Percentiles rank a stretch among this genome's conserved stretches.
phyloP scores from a whole-genome alignment of 1,140 invertebrate genomes.

The Apis cerana region DNA sequence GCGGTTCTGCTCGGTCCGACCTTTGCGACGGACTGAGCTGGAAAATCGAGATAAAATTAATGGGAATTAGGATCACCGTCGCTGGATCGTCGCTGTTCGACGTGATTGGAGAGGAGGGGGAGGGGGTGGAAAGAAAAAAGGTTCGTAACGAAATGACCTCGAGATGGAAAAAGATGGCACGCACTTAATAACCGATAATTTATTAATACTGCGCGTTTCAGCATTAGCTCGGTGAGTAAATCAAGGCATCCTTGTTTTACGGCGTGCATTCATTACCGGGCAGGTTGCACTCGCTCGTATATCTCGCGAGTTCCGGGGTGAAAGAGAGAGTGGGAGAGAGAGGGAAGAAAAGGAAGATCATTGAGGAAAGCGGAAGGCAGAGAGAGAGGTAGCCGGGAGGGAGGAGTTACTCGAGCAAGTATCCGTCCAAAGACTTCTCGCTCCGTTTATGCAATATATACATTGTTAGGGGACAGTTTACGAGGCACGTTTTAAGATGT shows the following conservation, averaged over 20 bases:
- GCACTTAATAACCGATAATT: slow-evolving; percentile 78
- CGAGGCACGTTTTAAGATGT: slow-evolving; percentile 66
- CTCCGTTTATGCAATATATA: slow-evolving; percentile 45
- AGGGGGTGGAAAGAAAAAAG: not conserved
- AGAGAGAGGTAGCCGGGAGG: slow-evolving; percentile 31
- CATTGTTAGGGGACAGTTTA: slow-evolving; percentile 66
- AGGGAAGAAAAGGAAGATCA: slow-evolving; percentile 21
- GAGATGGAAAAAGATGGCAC: slow-evolving; percentile 36
- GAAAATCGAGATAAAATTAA: no score
- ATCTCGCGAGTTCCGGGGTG: slow-evolving; percentile 68
- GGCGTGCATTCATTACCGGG: slow-evolving; percentile 77
- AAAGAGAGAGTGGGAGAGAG: slow-evolving; percentile 36
- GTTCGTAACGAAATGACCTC: not conserved
- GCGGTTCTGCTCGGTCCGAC: no score
- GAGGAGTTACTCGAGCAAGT: slow-evolving; percentile 28
- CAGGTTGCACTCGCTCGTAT: slow-evolving; percentile 75
- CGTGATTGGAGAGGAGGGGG: not conserved
- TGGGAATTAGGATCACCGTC: not conserved
- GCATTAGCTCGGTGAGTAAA: slow-evolving; percentile 75
- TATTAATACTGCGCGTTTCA: slow-evolving; percentile 72
- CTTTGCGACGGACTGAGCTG: no score
- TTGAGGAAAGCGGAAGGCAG: slow-evolving; percentile 7
- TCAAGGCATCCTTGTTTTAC: slow-evolving; percentile 78
- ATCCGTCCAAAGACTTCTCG: slow-evolving; percentile 35
- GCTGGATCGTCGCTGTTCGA: not conserved